Base-by-base conservation (phyloP, 2,797 vertebrate genomes). In the Clamator glandarius region DNA sequence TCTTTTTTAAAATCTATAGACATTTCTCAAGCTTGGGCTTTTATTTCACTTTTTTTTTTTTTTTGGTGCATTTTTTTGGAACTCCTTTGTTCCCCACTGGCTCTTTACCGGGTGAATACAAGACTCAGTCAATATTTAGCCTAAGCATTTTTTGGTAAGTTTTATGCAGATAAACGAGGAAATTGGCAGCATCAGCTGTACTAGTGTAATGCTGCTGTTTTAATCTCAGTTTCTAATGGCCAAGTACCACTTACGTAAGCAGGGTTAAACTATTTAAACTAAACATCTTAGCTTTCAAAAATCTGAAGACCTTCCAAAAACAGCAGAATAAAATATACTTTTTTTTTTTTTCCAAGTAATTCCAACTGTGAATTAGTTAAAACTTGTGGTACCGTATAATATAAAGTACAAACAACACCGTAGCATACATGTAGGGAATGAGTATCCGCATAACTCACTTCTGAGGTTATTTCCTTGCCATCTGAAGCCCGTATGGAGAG, bases 401-500 rank as follows among this genome's bases (percentile, higher is more conserved):
- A 9, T 1, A 25, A 23, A 33, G 76, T 88, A 66, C 31, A 57
- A 87, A 70, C 28, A 25, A 70, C 1, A 3, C 35, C 16, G 26
- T 1, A 76, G 68, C 48, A 62, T 48, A 17, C 21, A 36, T 11
- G 16, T 10, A 89, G 59, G 15, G 35, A 77, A 79, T 16, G 9
- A 73, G 48, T 62, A 64, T 24, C 73, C 83, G 41, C 87, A 54
- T 0, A 79, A 82, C 55, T 82, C 91, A 39, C 51, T 92, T 81
- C 39, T 68, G 78, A 48, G 84, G 75, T 81, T 17, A 28, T 90
- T 92, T 94, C 80, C 81, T 90, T 95, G 87, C 90, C 95, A 96
- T 96, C 96, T 96, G 95, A 97, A 67, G 85, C 86, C 93, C 64
- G 89, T 91, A 89, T 87, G 91, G 89, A 92, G 89, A 92, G 75